These are phyloP conservation scores for Tiliacea citrago DNA, from an alignment of 2,888 invertebrate genomes.

Conservation along the genomic window DNA sequence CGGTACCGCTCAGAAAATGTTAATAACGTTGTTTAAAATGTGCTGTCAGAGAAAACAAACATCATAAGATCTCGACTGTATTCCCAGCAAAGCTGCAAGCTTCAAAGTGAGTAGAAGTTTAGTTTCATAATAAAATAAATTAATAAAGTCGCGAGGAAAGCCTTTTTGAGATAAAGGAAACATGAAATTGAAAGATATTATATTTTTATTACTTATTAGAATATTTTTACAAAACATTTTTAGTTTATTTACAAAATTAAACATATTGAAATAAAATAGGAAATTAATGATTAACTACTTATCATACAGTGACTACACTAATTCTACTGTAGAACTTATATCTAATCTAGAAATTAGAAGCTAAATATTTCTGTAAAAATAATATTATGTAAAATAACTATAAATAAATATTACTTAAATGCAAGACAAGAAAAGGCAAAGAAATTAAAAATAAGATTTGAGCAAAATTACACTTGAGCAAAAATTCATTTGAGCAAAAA, in stretches of 20 bases:
- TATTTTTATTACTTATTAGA: constrained; percentile 14
- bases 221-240: background rate
- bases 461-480: background rate
- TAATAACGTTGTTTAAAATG: background rate
- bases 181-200: background rate
- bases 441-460: background rate
- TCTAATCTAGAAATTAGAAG: background rate
- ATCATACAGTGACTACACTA: background rate
- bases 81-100: background rate
- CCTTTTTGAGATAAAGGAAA: background rate
- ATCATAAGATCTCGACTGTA: too few relatives aligned
- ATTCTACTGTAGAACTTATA: background rate
- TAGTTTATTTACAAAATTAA: constrained; percentile 47
- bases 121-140: too few relatives aligned
- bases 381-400: background rate
- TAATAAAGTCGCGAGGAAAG: too few relatives aligned
- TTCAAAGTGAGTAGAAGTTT: too few relatives aligned
- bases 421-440: constrained; percentile 5
- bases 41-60: background rate
- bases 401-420: constrained; percentile 49
- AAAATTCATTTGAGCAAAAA: background rate
- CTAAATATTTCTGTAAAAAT: background rate
- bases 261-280: background rate
- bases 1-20: background rate
- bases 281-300: background rate